Percentiles rank a stretch among this genome's conserved stretches.
These are phyloP conservation scores for Scortum barcoo DNA, from an alignment of 2,113 vertebrate genomes.

Conservation along the genomic window DNA sequence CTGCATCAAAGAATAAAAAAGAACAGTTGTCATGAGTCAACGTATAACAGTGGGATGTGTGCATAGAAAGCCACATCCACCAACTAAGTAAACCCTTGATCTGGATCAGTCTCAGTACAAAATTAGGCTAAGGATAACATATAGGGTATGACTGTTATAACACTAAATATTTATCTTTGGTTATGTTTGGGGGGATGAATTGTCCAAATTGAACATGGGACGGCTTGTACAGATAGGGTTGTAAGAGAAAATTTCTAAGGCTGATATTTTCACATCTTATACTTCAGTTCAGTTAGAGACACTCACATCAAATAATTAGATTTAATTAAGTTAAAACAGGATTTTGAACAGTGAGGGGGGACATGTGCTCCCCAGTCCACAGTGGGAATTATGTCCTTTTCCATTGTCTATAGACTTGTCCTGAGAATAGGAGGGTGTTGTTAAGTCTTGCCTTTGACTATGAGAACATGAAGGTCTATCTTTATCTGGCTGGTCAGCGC, in stretches of 20 bases:
- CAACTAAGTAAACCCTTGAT: background rate
- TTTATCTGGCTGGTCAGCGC: background rate
- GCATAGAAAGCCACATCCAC: background rate
- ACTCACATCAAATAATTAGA: background rate
- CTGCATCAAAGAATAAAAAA: slow-evolving; percentile 76
- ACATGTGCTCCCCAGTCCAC: background rate
- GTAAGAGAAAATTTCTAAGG: background rate
- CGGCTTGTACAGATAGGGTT: no score
- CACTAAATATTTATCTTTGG: background rate
- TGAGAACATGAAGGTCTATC: background rate
- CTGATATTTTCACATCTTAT: background rate
- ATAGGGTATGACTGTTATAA: background rate
- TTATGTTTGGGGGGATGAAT: background rate
- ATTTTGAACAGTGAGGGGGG: background rate
- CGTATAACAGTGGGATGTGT: background rate
- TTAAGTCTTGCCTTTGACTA: background rate
- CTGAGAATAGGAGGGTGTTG: background rate
- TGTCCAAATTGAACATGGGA: background rate
- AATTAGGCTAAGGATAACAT: background rate
- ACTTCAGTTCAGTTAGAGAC: no score
- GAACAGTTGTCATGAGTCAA: background rate
- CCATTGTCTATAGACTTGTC: background rate
- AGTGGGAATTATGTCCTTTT: background rate
- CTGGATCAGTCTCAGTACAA: background rate
- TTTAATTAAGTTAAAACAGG: no score